A percentile compares a stretch with the other conserved stretches of the same genome.
Conservation (phyloP, 2,888 invertebrate genomes). For the Erannis defoliaria region DNA sequence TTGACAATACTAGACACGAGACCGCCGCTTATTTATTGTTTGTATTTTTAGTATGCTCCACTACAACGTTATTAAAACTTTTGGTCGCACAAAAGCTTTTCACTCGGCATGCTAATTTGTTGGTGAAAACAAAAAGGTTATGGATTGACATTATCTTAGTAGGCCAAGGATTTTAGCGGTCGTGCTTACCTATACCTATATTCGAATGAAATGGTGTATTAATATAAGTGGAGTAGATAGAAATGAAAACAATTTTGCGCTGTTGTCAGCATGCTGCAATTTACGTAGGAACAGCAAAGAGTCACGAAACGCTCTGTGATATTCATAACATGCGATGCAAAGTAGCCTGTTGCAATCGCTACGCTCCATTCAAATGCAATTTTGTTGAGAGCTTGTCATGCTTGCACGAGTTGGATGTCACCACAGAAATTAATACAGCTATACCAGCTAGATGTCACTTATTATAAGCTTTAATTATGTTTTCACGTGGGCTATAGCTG, state of each 20-base stretch:
- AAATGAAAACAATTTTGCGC: slow-evolving; percentile 37
- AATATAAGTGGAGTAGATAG: slow-evolving; percentile 27
- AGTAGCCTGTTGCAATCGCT: slow-evolving; percentile 44
- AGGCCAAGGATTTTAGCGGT: slow-evolving; percentile 42
- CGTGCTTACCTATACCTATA: slow-evolving; percentile 12
- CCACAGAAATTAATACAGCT: too few relatives aligned
- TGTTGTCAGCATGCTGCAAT: slow-evolving; percentile 37
- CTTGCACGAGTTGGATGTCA: slow-evolving; percentile 25
- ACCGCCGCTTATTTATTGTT: slow-evolving; percentile 33
- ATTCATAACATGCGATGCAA: slow-evolving; percentile 40
- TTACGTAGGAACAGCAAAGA: slow-evolving; percentile 35
- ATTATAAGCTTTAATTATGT: background rate
- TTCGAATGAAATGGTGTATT: slow-evolving; percentile 34
- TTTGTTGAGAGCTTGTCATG: slow-evolving; percentile 29
- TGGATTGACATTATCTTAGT: slow-evolving; percentile 45
- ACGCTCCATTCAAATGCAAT: slow-evolving; percentile 34
- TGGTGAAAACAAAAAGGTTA: slow-evolving; percentile 45
- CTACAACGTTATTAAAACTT: slow-evolving; percentile 37
- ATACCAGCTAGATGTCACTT: too few relatives aligned
- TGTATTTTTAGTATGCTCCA: slow-evolving; percentile 23
- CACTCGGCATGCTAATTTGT: slow-evolving; percentile 44
- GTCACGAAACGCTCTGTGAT: slow-evolving; percentile 41
- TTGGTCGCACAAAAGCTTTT: slow-evolving; percentile 30
- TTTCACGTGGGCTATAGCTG: too few relatives aligned
- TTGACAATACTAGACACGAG: slow-evolving; percentile 33